Conservation (phyloP, 2,888 invertebrate species). For the Trileptium ribeirensis region DNA sequence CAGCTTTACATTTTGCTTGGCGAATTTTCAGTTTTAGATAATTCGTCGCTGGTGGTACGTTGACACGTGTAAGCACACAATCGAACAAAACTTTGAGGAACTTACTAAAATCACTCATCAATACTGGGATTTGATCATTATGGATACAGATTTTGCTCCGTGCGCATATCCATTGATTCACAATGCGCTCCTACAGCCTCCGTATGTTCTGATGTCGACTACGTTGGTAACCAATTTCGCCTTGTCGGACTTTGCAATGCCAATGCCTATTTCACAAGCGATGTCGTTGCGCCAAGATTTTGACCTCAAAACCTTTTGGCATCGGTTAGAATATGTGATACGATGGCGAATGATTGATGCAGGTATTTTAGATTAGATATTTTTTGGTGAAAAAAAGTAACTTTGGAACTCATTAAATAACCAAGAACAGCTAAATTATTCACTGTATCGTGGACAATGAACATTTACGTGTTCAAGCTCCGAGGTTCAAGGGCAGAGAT, state of each 20-base stretch:
- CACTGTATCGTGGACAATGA: no score
- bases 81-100: not conserved
- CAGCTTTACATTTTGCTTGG: no score
- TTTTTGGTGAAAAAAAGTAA: no score
- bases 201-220: not conserved
- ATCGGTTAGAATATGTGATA: not conserved
- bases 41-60: not conserved
- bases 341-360: not conserved
- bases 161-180: not conserved
- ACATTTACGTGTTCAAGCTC: no score
- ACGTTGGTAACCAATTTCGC: not conserved
- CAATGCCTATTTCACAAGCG: not conserved
- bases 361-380: no score
- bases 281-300: not conserved
- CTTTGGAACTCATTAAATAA: no score
- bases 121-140: conserved; percentile 1
- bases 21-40: no score
- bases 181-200: not conserved
- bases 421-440: no score
- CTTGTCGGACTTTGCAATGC: not conserved
- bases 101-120: not conserved
- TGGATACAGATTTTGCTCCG: not conserved
- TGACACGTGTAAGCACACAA: not conserved
- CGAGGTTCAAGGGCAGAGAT: no score
- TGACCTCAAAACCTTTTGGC: not conserved